Evolutionary conservation across 2,888 invertebrate species (phyloP).

Genomic region (Merodon equestris): DNA sequence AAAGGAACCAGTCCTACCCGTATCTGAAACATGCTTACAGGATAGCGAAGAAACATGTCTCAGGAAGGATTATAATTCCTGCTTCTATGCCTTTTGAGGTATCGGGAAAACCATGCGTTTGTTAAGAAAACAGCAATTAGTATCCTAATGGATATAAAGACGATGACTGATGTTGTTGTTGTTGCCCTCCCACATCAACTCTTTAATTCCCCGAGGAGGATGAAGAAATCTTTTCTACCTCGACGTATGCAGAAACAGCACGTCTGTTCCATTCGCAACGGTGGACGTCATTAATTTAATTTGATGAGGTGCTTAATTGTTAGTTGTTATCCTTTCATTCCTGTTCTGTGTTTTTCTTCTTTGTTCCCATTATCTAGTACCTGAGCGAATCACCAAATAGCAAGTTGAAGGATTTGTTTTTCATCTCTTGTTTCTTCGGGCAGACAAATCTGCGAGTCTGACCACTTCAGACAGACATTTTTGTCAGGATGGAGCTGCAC

Average conservation of each 20-base stretch:
- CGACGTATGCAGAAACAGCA: not conserved
- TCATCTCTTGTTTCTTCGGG: constrained; percentile 16
- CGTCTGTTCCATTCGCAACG: constrained; percentile 26
- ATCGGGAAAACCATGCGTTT: constrained; percentile 36
- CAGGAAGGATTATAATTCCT: constrained; percentile 41
- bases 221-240: not conserved
- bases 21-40: constrained; percentile 23
- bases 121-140: constrained; percentile 61
- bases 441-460: not conserved
- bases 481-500: constrained; percentile 1
- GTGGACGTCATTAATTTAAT: constrained; percentile 56
- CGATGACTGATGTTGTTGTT: constrained; percentile 30
- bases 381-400: constrained; percentile 32
- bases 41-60: constrained; percentile 28
- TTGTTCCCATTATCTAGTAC: constrained; percentile 29
- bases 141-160: constrained; percentile 36
- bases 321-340: constrained; percentile 50
- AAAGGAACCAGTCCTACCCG: constrained; percentile 20
- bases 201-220: constrained; percentile 34
- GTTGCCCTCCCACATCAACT: constrained; percentile 52
- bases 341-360: no score
- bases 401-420: constrained; percentile 21
- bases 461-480: constrained; percentile 27
- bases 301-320: constrained; percentile 52
- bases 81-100: constrained; percentile 24